A percentile compares a stretch with the other conserved stretches of the same genome.
phyloP scores from a whole-genome alignment of 2,888 invertebrate species.

The Aleiodes testaceus region DNA sequence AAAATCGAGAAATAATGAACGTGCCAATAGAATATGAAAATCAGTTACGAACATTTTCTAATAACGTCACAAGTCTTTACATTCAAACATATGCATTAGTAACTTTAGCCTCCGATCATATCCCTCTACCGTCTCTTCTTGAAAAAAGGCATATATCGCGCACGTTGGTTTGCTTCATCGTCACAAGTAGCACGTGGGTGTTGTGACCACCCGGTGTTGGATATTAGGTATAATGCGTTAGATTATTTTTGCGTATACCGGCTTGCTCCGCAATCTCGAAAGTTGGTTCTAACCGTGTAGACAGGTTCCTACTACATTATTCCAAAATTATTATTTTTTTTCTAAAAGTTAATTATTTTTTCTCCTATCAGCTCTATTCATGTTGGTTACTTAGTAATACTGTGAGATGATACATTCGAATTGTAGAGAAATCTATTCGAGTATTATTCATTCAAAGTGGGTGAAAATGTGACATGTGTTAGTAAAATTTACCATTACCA shows the following conservation, averaged over 20 bases:
- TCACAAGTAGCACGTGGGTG: conserved; percentile 49
- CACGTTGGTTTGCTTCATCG: conserved; percentile 42
- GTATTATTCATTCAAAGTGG: conserved; percentile 22
- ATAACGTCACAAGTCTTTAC: neutral
- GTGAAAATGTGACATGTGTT: conserved; percentile 5
- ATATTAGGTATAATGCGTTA: conserved; percentile 49
- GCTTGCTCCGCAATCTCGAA: conserved; percentile 62
- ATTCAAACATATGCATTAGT: conserved; percentile 3
- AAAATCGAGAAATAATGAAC: neutral
- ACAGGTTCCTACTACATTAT: conserved; percentile 56
- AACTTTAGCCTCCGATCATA: conserved; percentile 28
- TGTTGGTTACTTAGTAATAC: no score
- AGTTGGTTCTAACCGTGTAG: conserved; percentile 61
- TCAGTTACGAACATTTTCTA: neutral
- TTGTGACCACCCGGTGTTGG: conserved; percentile 45
- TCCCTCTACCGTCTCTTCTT: conserved; percentile 20
- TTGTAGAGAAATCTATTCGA: conserved; percentile 27
- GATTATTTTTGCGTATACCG: conserved; percentile 66
- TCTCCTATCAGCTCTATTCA: conserved; percentile 13
- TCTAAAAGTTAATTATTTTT: no score
- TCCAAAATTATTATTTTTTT: conserved; percentile 33
- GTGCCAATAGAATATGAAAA: no score
- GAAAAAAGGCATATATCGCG: conserved; percentile 26
- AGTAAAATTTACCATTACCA: no score
- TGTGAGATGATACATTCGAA: neutral